Evolutionary conservation across 2,797 vertebrate genomes (phyloP).

Genomic region (Megalops cyprinoides): DNA sequence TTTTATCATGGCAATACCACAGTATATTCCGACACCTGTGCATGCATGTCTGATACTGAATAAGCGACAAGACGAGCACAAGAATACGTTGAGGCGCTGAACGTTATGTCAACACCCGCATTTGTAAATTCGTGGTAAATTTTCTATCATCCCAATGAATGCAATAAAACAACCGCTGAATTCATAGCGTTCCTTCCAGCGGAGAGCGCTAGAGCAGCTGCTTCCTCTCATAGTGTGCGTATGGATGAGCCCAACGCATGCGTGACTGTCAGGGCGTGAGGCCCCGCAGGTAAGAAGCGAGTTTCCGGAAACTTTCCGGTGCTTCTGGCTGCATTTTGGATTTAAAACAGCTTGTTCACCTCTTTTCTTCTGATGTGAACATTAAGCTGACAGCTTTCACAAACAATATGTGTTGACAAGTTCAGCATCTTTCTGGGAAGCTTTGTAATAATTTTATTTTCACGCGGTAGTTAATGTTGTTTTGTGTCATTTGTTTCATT

Average conservation of each 20-base stretch:
- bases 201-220: neutral
- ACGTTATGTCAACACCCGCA: neutral
- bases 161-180: no score
- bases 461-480: neutral
- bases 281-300: neutral
- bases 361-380: neutral
- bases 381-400: neutral
- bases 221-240: neutral
- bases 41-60: neutral
- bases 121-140: neutral
- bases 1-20: no score
- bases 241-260: neutral
- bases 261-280: neutral
- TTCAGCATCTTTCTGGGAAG: neutral
- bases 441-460: neutral
- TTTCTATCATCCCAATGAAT: no score
- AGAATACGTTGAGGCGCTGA: neutral
- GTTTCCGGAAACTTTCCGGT: conserved; percentile 4
- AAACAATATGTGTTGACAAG: neutral
- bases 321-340: neutral
- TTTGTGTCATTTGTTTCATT: neutral
- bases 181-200: neutral
- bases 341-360: neutral
- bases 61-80: neutral
- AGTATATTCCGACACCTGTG: no score